Conservation (phyloP, 2,888 invertebrate species). For the Helleia helle region DNA sequence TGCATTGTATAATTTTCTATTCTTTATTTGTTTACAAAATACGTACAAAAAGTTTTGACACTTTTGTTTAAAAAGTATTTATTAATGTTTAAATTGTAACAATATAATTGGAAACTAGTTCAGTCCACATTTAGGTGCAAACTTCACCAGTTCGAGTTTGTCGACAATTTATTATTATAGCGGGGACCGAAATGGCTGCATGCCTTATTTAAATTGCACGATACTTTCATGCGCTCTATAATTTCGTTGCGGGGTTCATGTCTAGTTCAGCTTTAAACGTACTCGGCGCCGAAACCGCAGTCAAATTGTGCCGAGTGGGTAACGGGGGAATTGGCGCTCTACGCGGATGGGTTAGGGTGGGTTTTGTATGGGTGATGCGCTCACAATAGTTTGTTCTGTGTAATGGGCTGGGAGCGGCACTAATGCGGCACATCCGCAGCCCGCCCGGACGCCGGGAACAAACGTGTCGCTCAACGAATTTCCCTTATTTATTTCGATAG, state of each 20-base stretch:
- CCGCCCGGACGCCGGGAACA: constrained; percentile 19
- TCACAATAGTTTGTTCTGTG: constrained; percentile 23
- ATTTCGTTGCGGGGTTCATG: constrained; percentile 20
- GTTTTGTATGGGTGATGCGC: neutral
- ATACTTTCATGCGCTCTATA: constrained; percentile 18
- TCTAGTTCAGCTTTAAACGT: constrained; percentile 24
- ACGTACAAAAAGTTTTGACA: too few species aligned
- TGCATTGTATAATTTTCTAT: too few species aligned
- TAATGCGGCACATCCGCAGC: constrained; percentile 40
- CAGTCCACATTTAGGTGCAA: constrained; percentile 1
- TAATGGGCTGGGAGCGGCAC: constrained; percentile 37
- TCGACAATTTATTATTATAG: constrained; percentile 4
- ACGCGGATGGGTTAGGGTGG: neutral
- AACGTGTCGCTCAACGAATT: constrained; percentile 22
- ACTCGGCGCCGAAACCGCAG: constrained; percentile 24
- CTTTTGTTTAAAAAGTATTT: too few species aligned
- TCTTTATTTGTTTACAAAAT: too few species aligned
- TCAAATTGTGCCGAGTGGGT: constrained; percentile 16
- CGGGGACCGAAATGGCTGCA: constrained; percentile 6
- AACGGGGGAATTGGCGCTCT: constrained; percentile 4
- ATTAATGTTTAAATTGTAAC: too few species aligned
- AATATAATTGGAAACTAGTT: too few species aligned
- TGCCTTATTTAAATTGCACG: constrained; percentile 17
- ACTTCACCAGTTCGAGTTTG: neutral
- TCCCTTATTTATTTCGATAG: constrained; percentile 27